Conservation (phyloP, 2,797 vertebrate species). For the Acanthiza pusilla region DNA sequence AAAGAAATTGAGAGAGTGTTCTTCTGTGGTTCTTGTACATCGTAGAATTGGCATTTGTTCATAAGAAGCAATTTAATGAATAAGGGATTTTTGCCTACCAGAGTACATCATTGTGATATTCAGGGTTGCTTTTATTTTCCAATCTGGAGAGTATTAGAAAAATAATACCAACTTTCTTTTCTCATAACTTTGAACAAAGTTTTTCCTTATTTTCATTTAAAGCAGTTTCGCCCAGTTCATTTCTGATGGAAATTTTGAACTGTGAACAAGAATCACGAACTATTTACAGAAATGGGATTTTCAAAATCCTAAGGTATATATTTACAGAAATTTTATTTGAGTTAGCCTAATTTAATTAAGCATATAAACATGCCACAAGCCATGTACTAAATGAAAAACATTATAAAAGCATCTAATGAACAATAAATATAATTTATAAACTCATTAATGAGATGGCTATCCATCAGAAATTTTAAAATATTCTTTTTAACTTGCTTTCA, state of each 20-base stretch:
- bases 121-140: neutral
- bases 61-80: neutral
- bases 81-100: fast-evolving
- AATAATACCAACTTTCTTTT: neutral
- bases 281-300: neutral
- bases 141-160: neutral
- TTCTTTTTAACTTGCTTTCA: neutral
- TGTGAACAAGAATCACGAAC: neutral
- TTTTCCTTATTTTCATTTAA: neutral
- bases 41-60: neutral
- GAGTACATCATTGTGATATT: neutral
- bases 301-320: neutral
- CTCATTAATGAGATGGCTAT: neutral
- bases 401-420: neutral
- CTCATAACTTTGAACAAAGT: neutral
- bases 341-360: neutral
- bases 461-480: neutral
- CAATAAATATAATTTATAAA: neutral
- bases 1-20: neutral
- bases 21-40: neutral
- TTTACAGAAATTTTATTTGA: neutral
- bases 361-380: neutral
- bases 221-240: neutral
- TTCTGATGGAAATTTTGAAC: neutral
- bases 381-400: neutral